A percentile compares a stretch with the other conserved stretches of the same genome.
Conservation (phyloP, 2,797 vertebrate genomes). For the Acanthornis magna region DNA sequence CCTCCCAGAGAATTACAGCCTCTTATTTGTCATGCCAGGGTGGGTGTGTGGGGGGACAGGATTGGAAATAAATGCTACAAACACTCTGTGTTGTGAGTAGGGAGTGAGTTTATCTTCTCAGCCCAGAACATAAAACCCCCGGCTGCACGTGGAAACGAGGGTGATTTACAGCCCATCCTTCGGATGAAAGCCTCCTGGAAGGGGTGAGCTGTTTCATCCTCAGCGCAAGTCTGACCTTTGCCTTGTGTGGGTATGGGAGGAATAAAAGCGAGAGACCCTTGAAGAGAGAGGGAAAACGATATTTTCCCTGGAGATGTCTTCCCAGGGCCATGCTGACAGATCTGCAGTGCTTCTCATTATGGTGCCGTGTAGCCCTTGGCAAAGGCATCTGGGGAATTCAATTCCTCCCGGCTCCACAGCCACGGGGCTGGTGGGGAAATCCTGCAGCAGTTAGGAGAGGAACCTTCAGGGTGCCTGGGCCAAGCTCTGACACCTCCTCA, state of each 20-base stretch:
- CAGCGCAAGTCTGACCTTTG: not conserved
- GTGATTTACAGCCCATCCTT: constrained; percentile 29
- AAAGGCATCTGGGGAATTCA: not conserved
- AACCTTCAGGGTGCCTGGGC: not conserved
- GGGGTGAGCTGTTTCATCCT: not conserved
- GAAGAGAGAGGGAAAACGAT: constrained; percentile 16
- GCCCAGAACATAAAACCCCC: not conserved
- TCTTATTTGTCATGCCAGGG: constrained; percentile 10
- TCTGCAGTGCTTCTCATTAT: constrained; percentile 4
- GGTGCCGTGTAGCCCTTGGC: not conserved
- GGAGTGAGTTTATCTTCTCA: constrained; percentile 45
- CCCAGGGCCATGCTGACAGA: constrained; percentile 20
- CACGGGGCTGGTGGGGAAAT: not conserved
- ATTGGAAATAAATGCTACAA: not conserved
- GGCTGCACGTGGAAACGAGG: not conserved
- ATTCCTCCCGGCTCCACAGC: constrained; percentile 34
- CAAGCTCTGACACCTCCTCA: not conserved
- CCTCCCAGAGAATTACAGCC: constrained; percentile 25
- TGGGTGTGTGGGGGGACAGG: not conserved
- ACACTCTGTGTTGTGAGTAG: not conserved
- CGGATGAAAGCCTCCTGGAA: not conserved
- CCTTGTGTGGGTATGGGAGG: not conserved
- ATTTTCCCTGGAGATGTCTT: not conserved
- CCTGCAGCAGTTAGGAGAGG: constrained; percentile 17
- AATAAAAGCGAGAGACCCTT: constrained; percentile 38